Conservation (phyloP, 2,797 vertebrate genomes). For the Scomberomorus guttatus region DNA sequence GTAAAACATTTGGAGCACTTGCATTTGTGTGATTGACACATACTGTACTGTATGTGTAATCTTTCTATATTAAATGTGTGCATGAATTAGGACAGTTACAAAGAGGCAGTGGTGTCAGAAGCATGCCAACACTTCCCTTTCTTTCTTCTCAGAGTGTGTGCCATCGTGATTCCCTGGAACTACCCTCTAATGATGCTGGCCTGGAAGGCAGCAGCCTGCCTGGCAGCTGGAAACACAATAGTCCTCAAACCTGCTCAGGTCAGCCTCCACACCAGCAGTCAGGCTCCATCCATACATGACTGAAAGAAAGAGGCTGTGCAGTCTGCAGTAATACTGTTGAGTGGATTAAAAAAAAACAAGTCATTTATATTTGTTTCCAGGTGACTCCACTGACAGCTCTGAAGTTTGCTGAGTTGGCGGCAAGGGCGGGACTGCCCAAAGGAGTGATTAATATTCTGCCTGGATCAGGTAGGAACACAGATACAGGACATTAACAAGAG, state of each 20-base stretch:
- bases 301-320: not conserved
- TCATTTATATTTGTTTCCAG: slow-evolving; percentile 68
- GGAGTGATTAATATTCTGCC: slow-evolving; percentile 91
- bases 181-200: slow-evolving; percentile 94
- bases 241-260: slow-evolving; percentile 93
- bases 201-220: slow-evolving; percentile 91
- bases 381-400: slow-evolving; percentile 91
- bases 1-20: too few relatives aligned
- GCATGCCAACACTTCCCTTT: not conserved
- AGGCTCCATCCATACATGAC: not conserved
- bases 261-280: not conserved
- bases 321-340: not conserved
- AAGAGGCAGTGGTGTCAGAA: not conserved
- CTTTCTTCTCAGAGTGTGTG: slow-evolving; percentile 84
- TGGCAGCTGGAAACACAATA: slow-evolving; percentile 91
- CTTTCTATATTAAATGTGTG: not conserved
- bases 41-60: too few relatives aligned
- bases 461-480: slow-evolving; percentile 84
- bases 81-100: not conserved
- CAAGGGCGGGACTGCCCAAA: slow-evolving; percentile 89
- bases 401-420: slow-evolving; percentile 90
- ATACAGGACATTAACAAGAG: not conserved
- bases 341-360: not conserved
- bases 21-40: too few relatives aligned
- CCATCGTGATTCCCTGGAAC: slow-evolving; percentile 92